A percentile compares a stretch with the other conserved stretches of the same genome.
Evolutionary conservation across 2,888 invertebrate genomes (phyloP).

Genomic region (Crossocerus cetratus): DNA sequence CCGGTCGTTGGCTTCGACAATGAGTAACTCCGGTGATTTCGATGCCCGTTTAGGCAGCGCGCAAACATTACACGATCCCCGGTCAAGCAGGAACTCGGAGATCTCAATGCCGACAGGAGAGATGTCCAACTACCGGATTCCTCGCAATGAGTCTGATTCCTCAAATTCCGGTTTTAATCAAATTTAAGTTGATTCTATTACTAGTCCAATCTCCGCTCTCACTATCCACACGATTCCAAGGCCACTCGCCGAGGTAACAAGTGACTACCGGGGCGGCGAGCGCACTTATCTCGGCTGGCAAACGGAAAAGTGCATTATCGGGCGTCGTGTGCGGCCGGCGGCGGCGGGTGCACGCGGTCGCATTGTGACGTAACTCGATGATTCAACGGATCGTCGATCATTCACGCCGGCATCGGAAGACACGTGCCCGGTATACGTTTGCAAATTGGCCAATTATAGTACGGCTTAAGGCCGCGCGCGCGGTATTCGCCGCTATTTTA

Average conservation of each 20-base stretch:
- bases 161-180: no score
- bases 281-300: neutral
- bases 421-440: slow-evolving; percentile 48
- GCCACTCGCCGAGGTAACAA: no score
- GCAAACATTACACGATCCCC: no score
- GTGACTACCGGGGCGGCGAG: no score
- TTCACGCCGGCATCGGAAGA: slow-evolving; percentile 41
- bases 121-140: no score
- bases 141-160: no score
- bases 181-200: no score
- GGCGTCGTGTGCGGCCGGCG: slow-evolving; percentile 21
- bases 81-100: no score
- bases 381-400: slow-evolving; percentile 56
- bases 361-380: slow-evolving; percentile 57
- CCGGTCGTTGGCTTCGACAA: slow-evolving; percentile 31
- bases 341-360: slow-evolving; percentile 25
- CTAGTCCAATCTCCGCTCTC: no score
- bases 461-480: slow-evolving; percentile 45
- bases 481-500: slow-evolving; percentile 30
- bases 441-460: slow-evolving; percentile 61
- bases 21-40: slow-evolving; percentile 39
- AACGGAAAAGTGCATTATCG: slow-evolving; percentile 48
- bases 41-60: slow-evolving; percentile 23
- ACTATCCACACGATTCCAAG: no score
- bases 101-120: no score